Conservation (phyloP, 2,888 invertebrate genomes). For the Trissoscelio sp. region DNA sequence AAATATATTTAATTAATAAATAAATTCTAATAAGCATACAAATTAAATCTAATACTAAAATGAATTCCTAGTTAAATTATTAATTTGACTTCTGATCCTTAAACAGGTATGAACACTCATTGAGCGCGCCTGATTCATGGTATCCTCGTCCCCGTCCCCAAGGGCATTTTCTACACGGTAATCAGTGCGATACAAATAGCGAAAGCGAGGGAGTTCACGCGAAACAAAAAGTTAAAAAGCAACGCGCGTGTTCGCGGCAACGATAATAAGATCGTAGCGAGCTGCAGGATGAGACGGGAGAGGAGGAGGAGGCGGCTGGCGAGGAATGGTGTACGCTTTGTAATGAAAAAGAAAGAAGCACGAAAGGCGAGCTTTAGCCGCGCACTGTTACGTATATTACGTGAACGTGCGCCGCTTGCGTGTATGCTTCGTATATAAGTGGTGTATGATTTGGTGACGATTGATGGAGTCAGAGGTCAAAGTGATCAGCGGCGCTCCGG, state of each 20-base stretch:
- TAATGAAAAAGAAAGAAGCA: constrained; percentile 32
- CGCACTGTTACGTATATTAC: constrained; percentile 76
- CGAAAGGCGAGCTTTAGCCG: constrained; percentile 23
- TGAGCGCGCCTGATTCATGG: constrained; percentile 19
- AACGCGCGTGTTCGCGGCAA: constrained; percentile 21
- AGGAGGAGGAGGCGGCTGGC: constrained; percentile 26
- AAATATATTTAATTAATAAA: too few relatives aligned
- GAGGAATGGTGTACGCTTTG: constrained; percentile 18
- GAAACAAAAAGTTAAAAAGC: constrained; percentile 30
- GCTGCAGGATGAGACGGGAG: constrained; percentile 25
- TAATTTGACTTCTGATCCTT: too few relatives aligned
- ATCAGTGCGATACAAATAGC: constrained; percentile 14
- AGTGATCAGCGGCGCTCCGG: constrained; percentile 82
- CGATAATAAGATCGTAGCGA: constrained; percentile 50
- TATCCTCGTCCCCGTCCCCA: constrained; percentile 33
- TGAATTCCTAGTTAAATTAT: too few relatives aligned
- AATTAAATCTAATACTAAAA: too few relatives aligned
- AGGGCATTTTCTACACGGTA: constrained; percentile 41
- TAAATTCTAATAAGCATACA: too few relatives aligned
- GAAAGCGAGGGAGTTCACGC: constrained; percentile 30
- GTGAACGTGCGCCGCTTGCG: constrained; percentile 80
- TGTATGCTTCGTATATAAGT: constrained; percentile 79
- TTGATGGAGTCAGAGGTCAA: constrained; percentile 82
- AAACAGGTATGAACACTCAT: constrained; percentile 7
- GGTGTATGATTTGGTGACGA: constrained; percentile 83